Evolutionary conservation across 1,140 invertebrate genomes (phyloP).

Genomic region (Tetranychus urticae): DNA sequence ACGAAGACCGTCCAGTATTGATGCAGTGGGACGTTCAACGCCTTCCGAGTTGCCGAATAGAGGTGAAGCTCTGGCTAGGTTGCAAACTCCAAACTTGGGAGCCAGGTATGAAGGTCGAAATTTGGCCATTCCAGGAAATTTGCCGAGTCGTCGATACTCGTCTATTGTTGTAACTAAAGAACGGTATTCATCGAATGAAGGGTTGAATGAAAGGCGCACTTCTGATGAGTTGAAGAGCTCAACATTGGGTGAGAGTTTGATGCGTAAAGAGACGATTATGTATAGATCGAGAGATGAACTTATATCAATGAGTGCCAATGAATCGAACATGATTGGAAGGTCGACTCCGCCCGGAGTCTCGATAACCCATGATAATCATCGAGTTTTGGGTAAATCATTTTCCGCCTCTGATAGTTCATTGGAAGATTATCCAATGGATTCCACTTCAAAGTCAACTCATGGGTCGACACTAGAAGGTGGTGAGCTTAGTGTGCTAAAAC

Average conservation of each 20-base stretch:
- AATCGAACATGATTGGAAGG: background rate
- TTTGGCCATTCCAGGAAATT: no score
- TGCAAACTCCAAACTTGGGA: no score
- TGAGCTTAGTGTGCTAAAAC: background rate
- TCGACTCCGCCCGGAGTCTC: background rate
- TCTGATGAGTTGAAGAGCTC: background rate
- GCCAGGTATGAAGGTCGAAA: no score
- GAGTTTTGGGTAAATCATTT: background rate
- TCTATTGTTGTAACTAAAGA: background rate
- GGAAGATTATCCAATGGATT: background rate
- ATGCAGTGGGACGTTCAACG: no score
- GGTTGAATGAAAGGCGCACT: background rate
- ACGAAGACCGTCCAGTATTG: no score
- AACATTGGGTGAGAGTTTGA: background rate
- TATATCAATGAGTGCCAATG: background rate
- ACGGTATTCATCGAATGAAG: background rate
- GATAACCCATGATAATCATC: background rate
- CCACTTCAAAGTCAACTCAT: no score
- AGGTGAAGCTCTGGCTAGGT: no score
- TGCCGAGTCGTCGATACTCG: background rate
- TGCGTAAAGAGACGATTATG: no score
- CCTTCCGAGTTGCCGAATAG: no score
- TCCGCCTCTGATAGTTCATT: constrained; percentile 13
- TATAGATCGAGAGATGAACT: no score
- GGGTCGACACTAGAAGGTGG: background rate